Conservation (phyloP, 2,888 invertebrate genomes). For the Linyphia triangularis region DNA sequence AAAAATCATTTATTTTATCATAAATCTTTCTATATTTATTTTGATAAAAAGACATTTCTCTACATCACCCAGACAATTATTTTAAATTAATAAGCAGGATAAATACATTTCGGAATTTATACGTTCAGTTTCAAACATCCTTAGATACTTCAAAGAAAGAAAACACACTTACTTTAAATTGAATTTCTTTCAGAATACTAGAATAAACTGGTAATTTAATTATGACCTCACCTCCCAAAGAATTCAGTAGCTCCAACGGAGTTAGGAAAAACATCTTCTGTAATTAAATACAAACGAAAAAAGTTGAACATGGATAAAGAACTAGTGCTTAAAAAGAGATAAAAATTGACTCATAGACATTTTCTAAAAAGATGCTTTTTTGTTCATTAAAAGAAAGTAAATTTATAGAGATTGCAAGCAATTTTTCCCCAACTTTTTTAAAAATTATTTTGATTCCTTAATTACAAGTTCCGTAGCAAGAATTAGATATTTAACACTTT, state of each 20-base stretch:
- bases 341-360: no score
- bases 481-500: no score
- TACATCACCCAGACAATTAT: not conserved
- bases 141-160: not conserved
- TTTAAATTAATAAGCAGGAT: not conserved
- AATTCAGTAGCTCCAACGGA: not conserved
- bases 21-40: no score
- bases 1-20: no score
- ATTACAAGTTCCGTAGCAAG: no score
- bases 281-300: constrained; percentile 6
- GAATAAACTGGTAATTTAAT: not conserved
- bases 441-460: no score
- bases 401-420: no score
- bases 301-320: not conserved
- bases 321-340: no score
- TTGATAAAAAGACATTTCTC: not conserved
- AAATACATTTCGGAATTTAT: not conserved
- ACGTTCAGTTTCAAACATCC: not conserved
- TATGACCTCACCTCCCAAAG: not conserved
- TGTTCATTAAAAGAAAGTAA: no score
- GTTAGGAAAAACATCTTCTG: not conserved
- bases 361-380: no score
- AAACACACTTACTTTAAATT: not conserved
- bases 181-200: not conserved
- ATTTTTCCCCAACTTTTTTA: no score